These are phyloP conservation scores for Actinostola sp. DNA, from an alignment of 92 coral and sea anemone genomes.

Conservation along the genomic window DNA sequence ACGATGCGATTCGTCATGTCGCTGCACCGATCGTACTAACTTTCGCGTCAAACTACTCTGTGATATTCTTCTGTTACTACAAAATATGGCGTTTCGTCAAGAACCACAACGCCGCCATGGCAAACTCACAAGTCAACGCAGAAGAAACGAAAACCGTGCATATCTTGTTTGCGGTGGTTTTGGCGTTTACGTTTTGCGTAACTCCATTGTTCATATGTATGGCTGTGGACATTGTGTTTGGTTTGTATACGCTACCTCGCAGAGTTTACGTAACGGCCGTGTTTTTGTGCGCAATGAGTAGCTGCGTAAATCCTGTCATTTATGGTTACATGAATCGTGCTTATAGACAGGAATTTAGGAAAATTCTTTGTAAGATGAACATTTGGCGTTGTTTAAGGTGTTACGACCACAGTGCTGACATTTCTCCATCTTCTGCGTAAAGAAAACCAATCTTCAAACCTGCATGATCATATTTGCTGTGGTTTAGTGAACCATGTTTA, in stretches of 20 bases:
- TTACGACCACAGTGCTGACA: too few relatives aligned
- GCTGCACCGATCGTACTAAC: constrained; percentile 11
- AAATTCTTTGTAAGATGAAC: not conserved
- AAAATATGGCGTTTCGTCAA: constrained; percentile 40
- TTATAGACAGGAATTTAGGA: constrained; percentile 35
- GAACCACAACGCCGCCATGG: constrained; percentile 27
- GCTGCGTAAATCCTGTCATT: constrained; percentile 39
- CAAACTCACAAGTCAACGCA: constrained; percentile 28
- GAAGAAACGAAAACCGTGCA: constrained; percentile 39
- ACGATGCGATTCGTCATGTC: constrained; percentile 10
- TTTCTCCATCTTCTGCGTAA: too few relatives aligned
- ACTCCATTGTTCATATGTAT: constrained; percentile 31
- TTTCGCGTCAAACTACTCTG: constrained; percentile 11
- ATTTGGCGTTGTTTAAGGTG: not conserved
- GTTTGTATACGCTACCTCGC: constrained; percentile 36
- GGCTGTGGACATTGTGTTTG: constrained; percentile 3
- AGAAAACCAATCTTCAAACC: too few relatives aligned
- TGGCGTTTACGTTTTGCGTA: constrained; percentile 33
- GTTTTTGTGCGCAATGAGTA: constrained; percentile 16
- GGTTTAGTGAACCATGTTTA: too few relatives aligned
- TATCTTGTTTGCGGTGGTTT: constrained; percentile 20
- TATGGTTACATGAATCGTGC: constrained; percentile 30
- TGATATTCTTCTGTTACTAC: constrained; percentile 36
- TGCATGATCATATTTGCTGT: too few relatives aligned
- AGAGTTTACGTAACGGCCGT: constrained; percentile 30